phyloP scores from a whole-genome alignment of 2,888 invertebrate genomes.

The Camponotus fellah region DNA sequence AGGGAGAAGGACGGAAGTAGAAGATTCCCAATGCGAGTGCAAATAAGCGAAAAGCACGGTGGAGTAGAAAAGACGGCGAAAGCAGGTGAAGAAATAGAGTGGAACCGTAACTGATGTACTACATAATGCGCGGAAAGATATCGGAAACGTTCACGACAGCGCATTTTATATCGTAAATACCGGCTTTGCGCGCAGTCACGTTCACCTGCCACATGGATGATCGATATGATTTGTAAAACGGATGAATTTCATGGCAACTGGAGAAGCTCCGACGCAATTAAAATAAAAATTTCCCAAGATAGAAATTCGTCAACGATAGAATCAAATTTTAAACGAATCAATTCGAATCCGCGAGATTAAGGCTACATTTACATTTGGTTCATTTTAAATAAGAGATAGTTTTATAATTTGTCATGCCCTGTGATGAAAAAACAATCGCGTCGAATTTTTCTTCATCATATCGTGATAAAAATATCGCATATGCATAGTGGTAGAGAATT shows the following conservation, averaged over 20 bases:
- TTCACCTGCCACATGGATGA: constrained; percentile 32
- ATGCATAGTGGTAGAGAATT: background rate
- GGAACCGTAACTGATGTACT: constrained; percentile 32
- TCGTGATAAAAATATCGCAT: background rate
- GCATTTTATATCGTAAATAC: constrained; percentile 42
- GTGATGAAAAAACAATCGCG: background rate
- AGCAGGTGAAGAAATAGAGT: constrained; percentile 22
- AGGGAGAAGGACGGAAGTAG: background rate
- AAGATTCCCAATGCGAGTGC: constrained; percentile 5
- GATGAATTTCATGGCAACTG: constrained; percentile 7
- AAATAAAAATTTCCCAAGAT: background rate
- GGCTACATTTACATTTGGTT: background rate
- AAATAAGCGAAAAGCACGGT: constrained; percentile 18
- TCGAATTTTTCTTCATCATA: background rate
- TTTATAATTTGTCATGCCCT: background rate
- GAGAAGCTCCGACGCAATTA: background rate
- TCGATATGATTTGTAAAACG: constrained; percentile 23
- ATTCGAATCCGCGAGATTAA: background rate
- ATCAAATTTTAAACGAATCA: too few relatives aligned
- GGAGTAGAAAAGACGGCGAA: background rate
- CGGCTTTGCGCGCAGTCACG: constrained; percentile 10
- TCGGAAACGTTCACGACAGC: constrained; percentile 29
- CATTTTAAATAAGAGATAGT: background rate
- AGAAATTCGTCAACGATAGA: background rate
- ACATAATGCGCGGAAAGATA: constrained; percentile 1